Evolutionary conservation across 2,797 vertebrate species (phyloP).

Genomic region (Alosa sapidissima): DNA sequence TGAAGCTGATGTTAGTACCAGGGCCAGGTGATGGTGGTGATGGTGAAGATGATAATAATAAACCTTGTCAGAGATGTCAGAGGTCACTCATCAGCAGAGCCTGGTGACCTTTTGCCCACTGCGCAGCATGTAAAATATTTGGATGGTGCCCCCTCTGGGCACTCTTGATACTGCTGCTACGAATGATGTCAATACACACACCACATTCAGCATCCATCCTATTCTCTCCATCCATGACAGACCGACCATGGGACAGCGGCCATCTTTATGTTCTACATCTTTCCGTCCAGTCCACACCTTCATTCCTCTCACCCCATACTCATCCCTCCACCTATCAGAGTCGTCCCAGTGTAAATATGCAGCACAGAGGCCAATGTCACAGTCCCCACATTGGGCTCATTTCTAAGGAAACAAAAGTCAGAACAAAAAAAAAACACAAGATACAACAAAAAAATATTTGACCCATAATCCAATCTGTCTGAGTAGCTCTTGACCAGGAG

Average conservation of each 20-base stretch:
- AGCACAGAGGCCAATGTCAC: slow-evolving; percentile 63
- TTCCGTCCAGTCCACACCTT: slow-evolving; percentile 40
- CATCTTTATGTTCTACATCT: slow-evolving; percentile 11
- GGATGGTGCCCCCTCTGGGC: slow-evolving; percentile 62
- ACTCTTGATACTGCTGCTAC: slow-evolving; percentile 59
- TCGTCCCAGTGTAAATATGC: slow-evolving; percentile 75
- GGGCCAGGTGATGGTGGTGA: slow-evolving; percentile 60
- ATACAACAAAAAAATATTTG: slow-evolving; percentile 40
- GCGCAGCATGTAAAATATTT: slow-evolving; percentile 42
- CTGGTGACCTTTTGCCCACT: slow-evolving; percentile 60
- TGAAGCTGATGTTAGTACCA: neutral
- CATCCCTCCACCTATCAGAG: neutral
- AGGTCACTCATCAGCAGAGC: slow-evolving; percentile 57
- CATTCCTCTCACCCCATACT: neutral
- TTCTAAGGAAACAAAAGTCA: slow-evolving; percentile 36
- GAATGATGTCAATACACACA: slow-evolving; percentile 81
- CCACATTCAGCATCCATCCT: slow-evolving; percentile 56
- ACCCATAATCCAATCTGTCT: slow-evolving; percentile 62
- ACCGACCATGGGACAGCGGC: neutral
- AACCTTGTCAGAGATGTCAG: slow-evolving; percentile 58
- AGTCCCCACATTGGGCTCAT: slow-evolving; percentile 40
- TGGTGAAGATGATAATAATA: slow-evolving; percentile 52
- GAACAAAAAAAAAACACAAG: neutral
- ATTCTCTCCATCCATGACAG: slow-evolving; percentile 39
- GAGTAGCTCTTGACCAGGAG: slow-evolving; percentile 63